Evolutionary conservation across 2,113 vertebrate species (phyloP).

Genomic region (Irena cyanogastra): DNA sequence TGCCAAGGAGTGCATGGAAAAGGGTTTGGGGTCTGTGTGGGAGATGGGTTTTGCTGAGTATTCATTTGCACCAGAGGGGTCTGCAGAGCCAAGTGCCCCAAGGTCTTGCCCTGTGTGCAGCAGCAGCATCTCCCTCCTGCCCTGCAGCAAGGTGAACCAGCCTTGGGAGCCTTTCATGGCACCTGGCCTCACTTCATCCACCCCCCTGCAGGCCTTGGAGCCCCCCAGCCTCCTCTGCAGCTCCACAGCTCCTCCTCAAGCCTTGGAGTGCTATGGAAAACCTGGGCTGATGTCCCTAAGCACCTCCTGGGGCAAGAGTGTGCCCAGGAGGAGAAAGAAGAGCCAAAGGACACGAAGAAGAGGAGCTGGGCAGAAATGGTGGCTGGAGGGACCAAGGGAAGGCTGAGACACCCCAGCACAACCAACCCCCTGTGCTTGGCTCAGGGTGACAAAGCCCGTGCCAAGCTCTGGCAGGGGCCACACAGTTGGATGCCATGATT

Average conservation of each 20-base stretch:
- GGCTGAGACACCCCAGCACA: background rate
- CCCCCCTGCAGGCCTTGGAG: background rate
- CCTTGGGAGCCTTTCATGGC: background rate
- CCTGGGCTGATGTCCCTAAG: background rate
- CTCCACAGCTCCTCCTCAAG: background rate
- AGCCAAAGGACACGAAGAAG: background rate
- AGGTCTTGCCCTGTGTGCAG: fast-evolving
- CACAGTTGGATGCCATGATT: background rate
- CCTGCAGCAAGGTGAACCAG: background rate
- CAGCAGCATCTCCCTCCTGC: background rate
- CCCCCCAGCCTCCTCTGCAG: background rate
- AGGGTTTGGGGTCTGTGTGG: background rate
- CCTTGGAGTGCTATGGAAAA: fast-evolving
- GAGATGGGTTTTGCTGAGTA: background rate
- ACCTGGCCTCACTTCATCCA: background rate
- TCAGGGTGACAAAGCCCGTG: background rate
- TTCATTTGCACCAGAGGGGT: background rate
- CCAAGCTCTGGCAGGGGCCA: background rate
- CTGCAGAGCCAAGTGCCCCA: background rate
- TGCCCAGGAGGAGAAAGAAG: background rate
- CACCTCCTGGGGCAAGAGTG: background rate
- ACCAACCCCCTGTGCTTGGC: fast-evolving
- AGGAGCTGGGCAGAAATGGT: background rate
- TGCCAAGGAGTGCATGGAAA: background rate
- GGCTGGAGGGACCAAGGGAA: background rate